A percentile compares a stretch with the other conserved stretches of the same genome.
phyloP scores from a whole-genome alignment of 2,888 invertebrate species.

The Hylaea fasciaria region DNA sequence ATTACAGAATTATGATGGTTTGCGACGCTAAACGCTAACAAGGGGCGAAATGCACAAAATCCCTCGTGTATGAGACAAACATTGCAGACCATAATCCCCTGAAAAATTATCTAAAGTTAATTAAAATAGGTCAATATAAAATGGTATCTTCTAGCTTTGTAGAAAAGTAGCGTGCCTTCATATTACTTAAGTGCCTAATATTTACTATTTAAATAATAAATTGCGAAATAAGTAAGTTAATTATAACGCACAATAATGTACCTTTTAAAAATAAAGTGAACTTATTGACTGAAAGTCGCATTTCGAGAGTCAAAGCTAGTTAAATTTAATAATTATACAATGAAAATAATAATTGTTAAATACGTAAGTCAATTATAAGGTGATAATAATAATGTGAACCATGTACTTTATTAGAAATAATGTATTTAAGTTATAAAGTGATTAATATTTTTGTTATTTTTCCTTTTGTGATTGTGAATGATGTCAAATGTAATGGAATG shows the following conservation, averaged over 20 bases:
- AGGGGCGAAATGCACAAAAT: too few species aligned
- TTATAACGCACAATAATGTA: constrained; percentile 28
- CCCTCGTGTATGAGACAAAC: too few species aligned
- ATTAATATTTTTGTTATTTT: constrained; percentile 39
- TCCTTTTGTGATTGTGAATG: constrained; percentile 6
- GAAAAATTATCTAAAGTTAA: neutral
- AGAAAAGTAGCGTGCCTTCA: constrained; percentile 24
- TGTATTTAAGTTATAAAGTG: constrained; percentile 49
- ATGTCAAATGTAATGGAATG: constrained; percentile 11
- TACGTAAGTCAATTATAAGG: constrained; percentile 41
- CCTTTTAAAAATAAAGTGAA: constrained; percentile 12
- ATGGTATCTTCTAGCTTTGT: neutral
- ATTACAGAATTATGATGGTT: too few species aligned
- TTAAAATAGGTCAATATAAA: neutral
- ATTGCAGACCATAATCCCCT: neutral
- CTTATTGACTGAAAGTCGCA: constrained; percentile 31
- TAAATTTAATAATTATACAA: too few species aligned
- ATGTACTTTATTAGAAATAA: constrained; percentile 48
- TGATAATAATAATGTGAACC: constrained; percentile 38
- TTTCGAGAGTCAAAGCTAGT: constrained; percentile 18
- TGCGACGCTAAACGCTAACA: too few species aligned
- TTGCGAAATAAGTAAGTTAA: neutral
- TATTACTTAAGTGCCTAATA: constrained; percentile 15
- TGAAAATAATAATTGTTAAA: constrained; percentile 24
- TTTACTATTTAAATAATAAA: constrained; percentile 4